phyloP scores from a whole-genome alignment of 2,113 vertebrate species.

The Neogobius melanostomus region DNA sequence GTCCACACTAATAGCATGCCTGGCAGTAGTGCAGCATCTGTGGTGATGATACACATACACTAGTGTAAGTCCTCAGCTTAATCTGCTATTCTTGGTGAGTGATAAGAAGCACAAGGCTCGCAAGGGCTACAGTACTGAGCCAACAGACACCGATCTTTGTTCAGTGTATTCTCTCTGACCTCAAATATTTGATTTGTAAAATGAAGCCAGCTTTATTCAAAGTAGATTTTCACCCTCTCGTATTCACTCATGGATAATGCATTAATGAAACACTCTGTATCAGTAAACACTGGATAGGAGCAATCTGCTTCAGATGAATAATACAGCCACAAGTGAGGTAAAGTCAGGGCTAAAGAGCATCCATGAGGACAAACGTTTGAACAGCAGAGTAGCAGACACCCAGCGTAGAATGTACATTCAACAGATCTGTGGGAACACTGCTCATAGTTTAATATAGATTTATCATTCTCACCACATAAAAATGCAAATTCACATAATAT shows the following conservation, averaged over 20 bases:
- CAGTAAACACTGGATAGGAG: conserved; percentile 62
- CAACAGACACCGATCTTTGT: conserved; percentile 58
- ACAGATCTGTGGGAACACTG: conserved; percentile 49
- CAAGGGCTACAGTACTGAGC: conserved; percentile 48
- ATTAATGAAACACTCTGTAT: conserved; percentile 66
- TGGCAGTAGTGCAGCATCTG: conserved; percentile 54
- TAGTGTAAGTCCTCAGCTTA: conserved; percentile 59
- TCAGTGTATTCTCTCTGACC: conserved; percentile 63
- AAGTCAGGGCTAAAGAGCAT: conserved; percentile 69
- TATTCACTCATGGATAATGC: conserved; percentile 62
- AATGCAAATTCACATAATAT: conserved; percentile 66
- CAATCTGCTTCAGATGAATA: conserved; percentile 64
- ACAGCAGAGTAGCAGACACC: conserved; percentile 31
- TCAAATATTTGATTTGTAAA: conserved; percentile 75
- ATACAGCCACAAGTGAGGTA: conserved; percentile 64
- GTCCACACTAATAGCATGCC: conserved; percentile 69
- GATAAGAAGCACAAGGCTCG: conserved; percentile 63
- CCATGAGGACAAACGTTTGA: conserved; percentile 64
- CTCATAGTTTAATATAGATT: conserved; percentile 65
- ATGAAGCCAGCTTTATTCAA: conserved; percentile 67
- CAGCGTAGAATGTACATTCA: conserved; percentile 32
- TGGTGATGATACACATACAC: conserved; percentile 66
- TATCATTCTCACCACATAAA: conserved; percentile 65
- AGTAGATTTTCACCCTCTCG: conserved; percentile 59
- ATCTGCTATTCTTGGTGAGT: conserved; percentile 68